Evolutionary conservation across 2,113 vertebrate species (phyloP).

Genomic region (Ptilorrhoa leucosticta): DNA sequence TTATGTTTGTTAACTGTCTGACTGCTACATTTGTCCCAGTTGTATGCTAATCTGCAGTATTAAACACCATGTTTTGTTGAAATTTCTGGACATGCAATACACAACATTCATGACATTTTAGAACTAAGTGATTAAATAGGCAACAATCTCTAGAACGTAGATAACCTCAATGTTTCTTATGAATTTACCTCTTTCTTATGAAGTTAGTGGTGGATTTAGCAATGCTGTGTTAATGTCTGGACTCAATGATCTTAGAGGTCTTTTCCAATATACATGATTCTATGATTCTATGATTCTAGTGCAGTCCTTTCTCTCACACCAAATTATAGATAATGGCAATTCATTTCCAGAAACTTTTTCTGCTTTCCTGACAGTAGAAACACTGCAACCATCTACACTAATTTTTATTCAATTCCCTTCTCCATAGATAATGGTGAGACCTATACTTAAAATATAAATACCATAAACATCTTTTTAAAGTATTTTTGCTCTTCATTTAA

Average conservation of each 20-base stretch:
- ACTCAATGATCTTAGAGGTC: not conserved
- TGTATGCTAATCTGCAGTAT: not conserved
- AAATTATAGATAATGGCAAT: not conserved
- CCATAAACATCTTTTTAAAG: not conserved
- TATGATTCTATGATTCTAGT: not conserved
- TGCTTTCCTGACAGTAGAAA: not conserved
- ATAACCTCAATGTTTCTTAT: not conserved
- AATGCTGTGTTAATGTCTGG: not conserved
- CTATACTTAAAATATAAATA: not conserved
- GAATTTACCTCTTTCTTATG: not conserved
- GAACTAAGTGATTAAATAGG: not conserved
- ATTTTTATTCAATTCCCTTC: not conserved
- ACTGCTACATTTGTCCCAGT: not conserved
- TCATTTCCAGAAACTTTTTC: not conserved
- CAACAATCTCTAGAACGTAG: not conserved
- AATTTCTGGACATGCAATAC: not conserved
- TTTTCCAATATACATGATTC: not conserved
- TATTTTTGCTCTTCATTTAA: not conserved
- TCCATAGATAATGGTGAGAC: not conserved
- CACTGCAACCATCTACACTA: not conserved
- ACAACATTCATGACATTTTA: not conserved
- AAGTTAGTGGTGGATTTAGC: not conserved
- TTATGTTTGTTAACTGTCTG: not conserved
- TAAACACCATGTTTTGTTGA: not conserved
- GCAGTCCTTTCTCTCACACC: not conserved